Evolutionary conservation across 2,888 invertebrate genomes (phyloP), one percentile per base, ranked within the genome.

Genomic region (Cosmia trapezina): DNA sequence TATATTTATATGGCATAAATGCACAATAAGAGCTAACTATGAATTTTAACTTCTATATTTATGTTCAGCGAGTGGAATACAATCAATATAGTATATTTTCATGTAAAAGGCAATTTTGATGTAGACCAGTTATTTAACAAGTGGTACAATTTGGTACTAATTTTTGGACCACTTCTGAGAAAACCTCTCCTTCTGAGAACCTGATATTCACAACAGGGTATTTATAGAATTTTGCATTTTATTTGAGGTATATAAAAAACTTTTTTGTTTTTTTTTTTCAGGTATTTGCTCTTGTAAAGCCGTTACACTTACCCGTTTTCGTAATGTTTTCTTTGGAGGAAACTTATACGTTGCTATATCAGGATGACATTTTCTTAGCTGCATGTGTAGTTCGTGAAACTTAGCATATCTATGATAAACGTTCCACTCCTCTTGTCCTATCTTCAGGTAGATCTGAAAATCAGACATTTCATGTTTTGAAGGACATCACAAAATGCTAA

Each of bases 361-460:
- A 0, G 98, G 97, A 90, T 98, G 98, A 89, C 98, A 97, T 90
- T 98, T 98, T 91, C 98, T 98, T 57, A 99, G 95, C 85, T 98
- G 97, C 78, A 97, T 97, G 91, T 99, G 98, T 45, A 99, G 96
- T 80, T 98, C 97, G 91, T 98, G 97, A 93, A 99, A 99, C 92
- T 99, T 99, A 11, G 98, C 98, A 91, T 99, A 99, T 89, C 99
- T 97, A 85, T 99, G 97, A 92, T 99, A 99, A n/a, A 99, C 97
- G 89, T 98, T 99, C 99, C 99, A 99, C 92, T 99, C 99, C 83
- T 98, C 98, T 87, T 98, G 97, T 61, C 98, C 97, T 67, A 98
- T 97, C 86, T 98, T 97, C 53, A 99, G 92, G 88, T 98, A 98
- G 86, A 98, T 97, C 98, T 98, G 88, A 7, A 94, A 94, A 65